Base-by-base conservation (phyloP, 2,797 vertebrate genomes). In the Pangasius macronema region DNA sequence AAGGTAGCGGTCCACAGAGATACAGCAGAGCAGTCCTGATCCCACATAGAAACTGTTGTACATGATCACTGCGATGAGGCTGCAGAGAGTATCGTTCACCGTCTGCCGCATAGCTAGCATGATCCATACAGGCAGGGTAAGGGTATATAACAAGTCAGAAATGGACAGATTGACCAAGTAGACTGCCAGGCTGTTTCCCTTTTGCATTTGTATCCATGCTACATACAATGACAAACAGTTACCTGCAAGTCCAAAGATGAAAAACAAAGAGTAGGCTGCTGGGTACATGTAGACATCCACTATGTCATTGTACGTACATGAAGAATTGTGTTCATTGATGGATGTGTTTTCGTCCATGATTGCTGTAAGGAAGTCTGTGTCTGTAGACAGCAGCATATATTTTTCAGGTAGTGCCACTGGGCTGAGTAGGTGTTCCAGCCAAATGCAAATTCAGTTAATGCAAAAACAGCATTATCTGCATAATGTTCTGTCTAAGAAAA, bases 31-130 rank as follows among this genome's bases (percentile, higher is more conserved):
- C 59, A 94, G 88, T 7, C 92, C 91, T 0, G 93, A 93, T 49
- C 93, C 92, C 0, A 92, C 57, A 18, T 94, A 94, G 63, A 95
- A 94, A 84, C 93, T 95, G 92, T 94, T 94, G 88, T 89, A 81
- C 93, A 93, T 94, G 68, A 93, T 70, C 49, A 92, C 82, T 22
- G 80, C 68, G 4, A 93, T 59, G 0, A 86, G 2, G 18, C 85
- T 91, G 85, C 92, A 93, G 33, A 94, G 86, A 3, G 68, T 49
- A 0, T 80, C 63, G 5, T 61, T 13, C 20, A 91, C 13, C 0
- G 16, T 18, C 6, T 13, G 67, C 8, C 3, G 1, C 46, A 82
- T 67, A n/a, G 91, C 84, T 27, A 91, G 55, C 85, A 70, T 65
- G 27, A 94, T 93, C 94, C 94, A 94, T 30, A 93, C 84, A 5